Evolutionary conservation across 2,888 invertebrate species (phyloP).

Genomic region (Morinoia aosen): DNA sequence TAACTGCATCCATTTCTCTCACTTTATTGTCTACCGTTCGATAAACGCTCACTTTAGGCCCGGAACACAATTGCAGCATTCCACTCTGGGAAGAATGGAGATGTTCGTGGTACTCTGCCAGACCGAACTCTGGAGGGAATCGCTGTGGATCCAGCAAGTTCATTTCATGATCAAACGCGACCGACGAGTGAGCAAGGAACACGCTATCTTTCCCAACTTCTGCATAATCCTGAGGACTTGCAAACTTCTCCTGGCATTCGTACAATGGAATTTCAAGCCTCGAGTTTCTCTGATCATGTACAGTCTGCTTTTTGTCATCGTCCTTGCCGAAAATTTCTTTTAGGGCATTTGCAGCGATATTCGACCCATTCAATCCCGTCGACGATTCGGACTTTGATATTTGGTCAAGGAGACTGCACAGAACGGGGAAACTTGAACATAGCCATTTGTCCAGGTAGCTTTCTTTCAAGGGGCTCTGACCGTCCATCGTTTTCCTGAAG

Average conservation of each 20-base stretch:
- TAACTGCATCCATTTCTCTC: constrained; percentile 50
- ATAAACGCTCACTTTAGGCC: constrained; percentile 24
- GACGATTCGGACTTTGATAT: background rate
- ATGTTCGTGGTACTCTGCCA: constrained; percentile 13
- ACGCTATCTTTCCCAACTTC: background rate
- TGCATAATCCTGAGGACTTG: background rate
- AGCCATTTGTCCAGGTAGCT: constrained; percentile 16
- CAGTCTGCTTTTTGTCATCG: background rate
- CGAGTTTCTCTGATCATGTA: background rate
- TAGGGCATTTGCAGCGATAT: background rate
- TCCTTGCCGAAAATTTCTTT: constrained; percentile 26
- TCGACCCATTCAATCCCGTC: background rate
- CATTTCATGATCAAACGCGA: background rate
- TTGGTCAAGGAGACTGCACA: constrained; percentile 14
- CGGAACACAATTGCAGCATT: constrained; percentile 40
- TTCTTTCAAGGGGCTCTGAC: background rate
- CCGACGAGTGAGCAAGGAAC: background rate
- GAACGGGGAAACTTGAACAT: constrained; percentile 1
- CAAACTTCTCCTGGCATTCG: background rate
- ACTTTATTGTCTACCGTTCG: constrained; percentile 31
- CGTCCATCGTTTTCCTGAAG: background rate
- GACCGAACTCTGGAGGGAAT: background rate
- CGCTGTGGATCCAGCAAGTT: background rate
- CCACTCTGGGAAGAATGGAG: background rate
- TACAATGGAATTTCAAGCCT: background rate